Evolutionary conservation across 1,140 invertebrate species (phyloP).

Genomic region (Monomorium pharaonis): DNA sequence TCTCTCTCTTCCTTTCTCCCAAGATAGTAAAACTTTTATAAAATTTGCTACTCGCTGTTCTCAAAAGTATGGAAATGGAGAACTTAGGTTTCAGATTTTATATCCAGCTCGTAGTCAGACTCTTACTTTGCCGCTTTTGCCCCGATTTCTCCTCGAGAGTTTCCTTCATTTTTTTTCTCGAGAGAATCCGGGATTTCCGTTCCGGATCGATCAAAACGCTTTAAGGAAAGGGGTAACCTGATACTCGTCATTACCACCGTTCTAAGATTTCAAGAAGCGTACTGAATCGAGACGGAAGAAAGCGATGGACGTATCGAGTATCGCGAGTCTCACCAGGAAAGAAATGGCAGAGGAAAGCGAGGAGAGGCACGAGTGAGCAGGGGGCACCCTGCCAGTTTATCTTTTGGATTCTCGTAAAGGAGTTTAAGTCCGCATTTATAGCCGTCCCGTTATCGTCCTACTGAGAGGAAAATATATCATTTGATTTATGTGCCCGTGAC

Average conservation of each 20-base stretch:
- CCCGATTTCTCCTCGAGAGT: constrained; percentile 9
- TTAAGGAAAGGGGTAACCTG: constrained; percentile 33
- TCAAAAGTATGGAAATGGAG: constrained; percentile 41
- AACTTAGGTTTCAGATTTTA: constrained; percentile 24
- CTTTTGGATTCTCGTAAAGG: constrained; percentile 64
- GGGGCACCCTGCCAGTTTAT: constrained; percentile 51
- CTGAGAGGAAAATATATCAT: constrained; percentile 55
- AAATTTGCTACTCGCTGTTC: constrained; percentile 18
- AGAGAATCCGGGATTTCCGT: constrained; percentile 48
- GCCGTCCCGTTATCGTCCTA: constrained; percentile 50
- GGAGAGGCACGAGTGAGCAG: too few species aligned
- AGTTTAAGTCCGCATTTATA: constrained; percentile 73
- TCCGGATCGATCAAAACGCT: constrained; percentile 50
- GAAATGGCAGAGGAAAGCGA: background rate
- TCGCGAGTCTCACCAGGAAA: background rate
- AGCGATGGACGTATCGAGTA: constrained; percentile 49
- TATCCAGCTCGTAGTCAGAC: background rate
- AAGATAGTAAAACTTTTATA: constrained; percentile 37
- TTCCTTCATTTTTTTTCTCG: background rate
- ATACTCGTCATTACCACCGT: constrained; percentile 54
- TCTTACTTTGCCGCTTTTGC: constrained; percentile 6
- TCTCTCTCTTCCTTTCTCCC: background rate
- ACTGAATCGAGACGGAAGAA: constrained; percentile 40
- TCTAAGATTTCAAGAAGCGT: constrained; percentile 48
- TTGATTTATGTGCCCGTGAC: constrained; percentile 70